phyloP scores from a whole-genome alignment of 2,113 vertebrate species.

The Struthio camelus region DNA sequence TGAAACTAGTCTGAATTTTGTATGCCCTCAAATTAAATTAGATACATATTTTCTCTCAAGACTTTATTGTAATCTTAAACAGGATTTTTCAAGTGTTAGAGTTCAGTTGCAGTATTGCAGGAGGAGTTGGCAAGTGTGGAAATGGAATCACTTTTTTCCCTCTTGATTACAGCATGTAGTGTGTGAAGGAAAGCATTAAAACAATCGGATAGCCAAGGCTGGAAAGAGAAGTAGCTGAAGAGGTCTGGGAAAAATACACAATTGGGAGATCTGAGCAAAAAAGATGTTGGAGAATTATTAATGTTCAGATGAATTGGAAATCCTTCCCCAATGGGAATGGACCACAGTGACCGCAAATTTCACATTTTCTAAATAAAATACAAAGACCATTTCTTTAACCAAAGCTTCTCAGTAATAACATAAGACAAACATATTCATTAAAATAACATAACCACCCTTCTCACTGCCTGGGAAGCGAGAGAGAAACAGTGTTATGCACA shows the following conservation, averaged over 20 bases:
- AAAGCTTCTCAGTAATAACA: not conserved
- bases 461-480: conserved; percentile 27
- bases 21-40: not conserved
- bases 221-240: not conserved
- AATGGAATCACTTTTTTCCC: not conserved
- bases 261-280: not conserved
- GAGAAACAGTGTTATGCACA: conserved; percentile 2
- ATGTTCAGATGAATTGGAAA: conserved; percentile 2
- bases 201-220: not conserved
- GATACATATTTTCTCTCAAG: not conserved
- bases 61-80: not conserved
- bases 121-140: not conserved
- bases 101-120: not conserved
- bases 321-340: not conserved
- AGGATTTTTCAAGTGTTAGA: not conserved
- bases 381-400: not conserved
- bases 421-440: conserved; percentile 4
- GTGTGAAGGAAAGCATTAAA: conserved; percentile 7
- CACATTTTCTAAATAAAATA: not conserved
- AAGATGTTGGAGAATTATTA: not conserved
- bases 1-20: not conserved
- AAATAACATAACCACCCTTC: conserved; percentile 15
- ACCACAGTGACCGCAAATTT: conserved; percentile 10
- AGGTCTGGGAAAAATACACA: conserved; percentile 18
- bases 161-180: not conserved